Evolutionary conservation across 2,888 invertebrate genomes (phyloP).

Genomic region (Eristalis intricaria): DNA sequence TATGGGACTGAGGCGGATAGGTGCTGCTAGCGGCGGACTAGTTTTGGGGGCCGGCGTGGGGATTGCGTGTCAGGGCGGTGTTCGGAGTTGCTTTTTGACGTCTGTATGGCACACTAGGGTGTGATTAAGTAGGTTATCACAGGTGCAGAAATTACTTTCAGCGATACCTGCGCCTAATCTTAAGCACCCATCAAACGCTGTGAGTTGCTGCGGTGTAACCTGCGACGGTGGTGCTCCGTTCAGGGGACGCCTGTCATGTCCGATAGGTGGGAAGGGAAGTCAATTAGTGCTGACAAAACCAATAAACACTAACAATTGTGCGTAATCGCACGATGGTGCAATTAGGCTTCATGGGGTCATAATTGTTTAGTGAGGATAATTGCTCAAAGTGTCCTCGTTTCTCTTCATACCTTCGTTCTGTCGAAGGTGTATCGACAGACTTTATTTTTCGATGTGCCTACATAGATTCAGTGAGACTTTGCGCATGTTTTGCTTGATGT

Average conservation of each 20-base stretch:
- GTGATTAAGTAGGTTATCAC: slow-evolving; percentile 70
- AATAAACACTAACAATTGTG: slow-evolving; percentile 33
- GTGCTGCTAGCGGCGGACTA: neutral
- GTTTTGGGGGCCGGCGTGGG: slow-evolving; percentile 36
- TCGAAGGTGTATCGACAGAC: too few species aligned
- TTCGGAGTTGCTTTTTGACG: slow-evolving; percentile 35
- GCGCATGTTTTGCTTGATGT: too few species aligned
- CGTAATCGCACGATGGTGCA: slow-evolving; percentile 2
- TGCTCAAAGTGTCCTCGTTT: neutral
- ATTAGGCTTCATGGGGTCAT: neutral
- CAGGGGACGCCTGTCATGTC: slow-evolving; percentile 29
- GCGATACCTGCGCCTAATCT: slow-evolving; percentile 53
- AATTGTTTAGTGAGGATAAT: neutral
- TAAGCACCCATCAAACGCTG: slow-evolving; percentile 55
- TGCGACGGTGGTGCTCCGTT: neutral
- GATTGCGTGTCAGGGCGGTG: slow-evolving; percentile 61
- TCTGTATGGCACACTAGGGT: slow-evolving; percentile 56
- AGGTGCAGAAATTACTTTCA: slow-evolving; percentile 66
- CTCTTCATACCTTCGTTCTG: neutral
- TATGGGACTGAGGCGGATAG: neutral
- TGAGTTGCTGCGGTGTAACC: neutral
- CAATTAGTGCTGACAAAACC: slow-evolving; percentile 34
- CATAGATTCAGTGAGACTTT: too few species aligned
- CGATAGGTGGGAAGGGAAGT: slow-evolving; percentile 23
- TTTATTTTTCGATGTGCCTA: too few species aligned